Evolutionary conservation across 2,888 invertebrate genomes (phyloP).

Genomic region (Electrophaes corylata): DNA sequence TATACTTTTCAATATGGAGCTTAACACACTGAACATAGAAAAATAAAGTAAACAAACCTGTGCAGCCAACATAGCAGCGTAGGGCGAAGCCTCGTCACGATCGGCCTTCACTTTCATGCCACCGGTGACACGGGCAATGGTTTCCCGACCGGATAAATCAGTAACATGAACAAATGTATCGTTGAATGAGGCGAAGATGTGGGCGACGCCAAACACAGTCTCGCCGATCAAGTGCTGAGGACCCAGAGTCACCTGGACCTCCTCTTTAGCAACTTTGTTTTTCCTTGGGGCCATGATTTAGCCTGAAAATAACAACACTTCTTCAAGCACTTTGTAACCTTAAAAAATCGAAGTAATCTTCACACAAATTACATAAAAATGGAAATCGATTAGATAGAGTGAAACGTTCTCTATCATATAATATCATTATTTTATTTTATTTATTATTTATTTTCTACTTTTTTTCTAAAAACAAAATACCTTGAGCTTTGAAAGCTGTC

Average conservation of each 20-base stretch:
- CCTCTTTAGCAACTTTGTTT: slow-evolving; percentile 98
- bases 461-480: slow-evolving; percentile 64
- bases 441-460: slow-evolving; percentile 41
- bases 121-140: slow-evolving; percentile 97
- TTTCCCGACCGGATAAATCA: slow-evolving; percentile 98
- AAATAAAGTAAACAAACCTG: slow-evolving; percentile 86
- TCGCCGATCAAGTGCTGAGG: slow-evolving; percentile 99
- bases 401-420: slow-evolving; percentile 31
- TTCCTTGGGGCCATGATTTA: slow-evolving; percentile 97
- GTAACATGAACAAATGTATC: slow-evolving; percentile 99
- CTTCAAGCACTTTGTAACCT: slow-evolving; percentile 71
- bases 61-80: slow-evolving; percentile 99
- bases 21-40: background rate
- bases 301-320: slow-evolving; percentile 79
- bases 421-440: slow-evolving; percentile 52
- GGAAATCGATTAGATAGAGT: slow-evolving; percentile 23
- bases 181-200: slow-evolving; percentile 99
- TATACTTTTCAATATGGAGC: background rate
- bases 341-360: slow-evolving; percentile 70
- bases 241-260: slow-evolving; percentile 97
- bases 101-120: slow-evolving; percentile 99
- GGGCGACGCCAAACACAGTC: slow-evolving; percentile 99
- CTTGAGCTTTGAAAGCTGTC: slow-evolving; percentile 80
- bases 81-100: slow-evolving; percentile 99
- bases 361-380: slow-evolving; percentile 42